Conservation (phyloP, 2,113 vertebrate species). For the pig (Sus scrofa) region T2T-Sscrofa CM000812.6:84362501-84363000, state of each 20-base stretch:
- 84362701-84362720: neutral
- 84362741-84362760: slow-evolving; percentile 3
- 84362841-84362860: slow-evolving; percentile 34
- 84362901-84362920: slow-evolving; percentile 55
- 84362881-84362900: slow-evolving; percentile 10
- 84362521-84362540: neutral
- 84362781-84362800: slow-evolving; percentile 49
- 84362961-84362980: slow-evolving; percentile 46
- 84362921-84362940: slow-evolving; percentile 25
- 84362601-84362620: neutral
- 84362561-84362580: neutral
- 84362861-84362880: slow-evolving; percentile 60
- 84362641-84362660: neutral
- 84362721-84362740: neutral
- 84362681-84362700: neutral
- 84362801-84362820: slow-evolving; percentile 50
- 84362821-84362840: slow-evolving; percentile 45
- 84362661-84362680: slow-evolving; percentile 23
- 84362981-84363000: slow-evolving; percentile 59
- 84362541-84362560: neutral
- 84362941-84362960: slow-evolving; percentile 30
- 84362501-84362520: neutral
- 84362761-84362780: slow-evolving; percentile 48
- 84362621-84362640: neutral
- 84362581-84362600: neutral